phyloP scores from a whole-genome alignment of 2,113 vertebrate species.

The Chlamydotis undulata region DNA sequence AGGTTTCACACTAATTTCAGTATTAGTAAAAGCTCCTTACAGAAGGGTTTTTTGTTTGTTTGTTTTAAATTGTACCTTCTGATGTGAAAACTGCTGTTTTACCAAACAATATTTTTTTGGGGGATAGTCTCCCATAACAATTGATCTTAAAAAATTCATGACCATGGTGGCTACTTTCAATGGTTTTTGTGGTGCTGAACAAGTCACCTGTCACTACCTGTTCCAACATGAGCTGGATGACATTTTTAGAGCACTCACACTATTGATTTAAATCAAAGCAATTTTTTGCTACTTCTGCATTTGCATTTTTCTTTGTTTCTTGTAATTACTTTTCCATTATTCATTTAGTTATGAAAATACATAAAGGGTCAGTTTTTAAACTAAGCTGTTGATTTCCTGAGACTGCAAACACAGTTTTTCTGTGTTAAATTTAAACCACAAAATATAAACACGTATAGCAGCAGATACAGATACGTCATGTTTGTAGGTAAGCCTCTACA shows the following conservation, averaged over 20 bases:
- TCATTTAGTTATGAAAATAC: not conserved
- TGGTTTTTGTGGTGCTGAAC: not conserved
- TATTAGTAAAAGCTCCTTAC: not conserved
- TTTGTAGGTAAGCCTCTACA: not conserved
- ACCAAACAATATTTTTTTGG: not conserved
- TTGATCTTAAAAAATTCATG: not conserved
- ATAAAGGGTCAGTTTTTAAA: not conserved
- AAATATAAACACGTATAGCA: not conserved
- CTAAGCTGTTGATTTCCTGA: not conserved
- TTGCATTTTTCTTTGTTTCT: not conserved
- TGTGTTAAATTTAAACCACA: not conserved
- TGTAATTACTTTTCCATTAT: not conserved
- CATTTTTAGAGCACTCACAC: not conserved
- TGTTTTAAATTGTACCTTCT: not conserved
- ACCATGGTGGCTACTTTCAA: not conserved
- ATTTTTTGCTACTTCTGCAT: not conserved
- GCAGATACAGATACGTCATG: not conserved
- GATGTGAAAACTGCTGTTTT: not conserved
- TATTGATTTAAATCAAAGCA: not conserved
- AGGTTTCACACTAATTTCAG: not conserved
- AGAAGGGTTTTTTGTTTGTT: not conserved
- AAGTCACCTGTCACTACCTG: not conserved
- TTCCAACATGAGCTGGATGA: not conserved
- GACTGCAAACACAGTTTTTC: not conserved
- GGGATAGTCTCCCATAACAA: rapidly evolving